These are phyloP conservation scores for Papilio helenus DNA, from an alignment of 1,140 invertebrate species.

Conservation along the genomic window DNA sequence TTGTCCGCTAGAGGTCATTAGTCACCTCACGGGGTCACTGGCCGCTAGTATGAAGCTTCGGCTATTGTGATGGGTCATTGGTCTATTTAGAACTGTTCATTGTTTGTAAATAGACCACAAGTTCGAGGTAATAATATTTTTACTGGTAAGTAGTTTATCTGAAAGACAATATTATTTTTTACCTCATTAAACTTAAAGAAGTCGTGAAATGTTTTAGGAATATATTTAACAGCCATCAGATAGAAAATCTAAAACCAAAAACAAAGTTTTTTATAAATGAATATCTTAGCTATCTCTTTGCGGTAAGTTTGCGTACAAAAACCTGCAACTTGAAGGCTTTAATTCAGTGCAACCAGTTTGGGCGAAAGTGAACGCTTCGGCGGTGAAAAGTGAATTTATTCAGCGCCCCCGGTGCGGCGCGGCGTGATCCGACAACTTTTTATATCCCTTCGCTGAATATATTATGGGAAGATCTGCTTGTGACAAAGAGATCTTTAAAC, in stretches of 20 bases:
- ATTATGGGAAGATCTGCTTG: not conserved
- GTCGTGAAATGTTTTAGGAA: too few species aligned
- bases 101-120: not conserved
- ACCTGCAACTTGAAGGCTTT: not conserved
- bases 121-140: not conserved
- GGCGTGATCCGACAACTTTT: not conserved
- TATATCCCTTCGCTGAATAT: not conserved
- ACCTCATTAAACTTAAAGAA: too few species aligned
- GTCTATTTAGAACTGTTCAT: not conserved
- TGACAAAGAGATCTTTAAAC: too few species aligned
- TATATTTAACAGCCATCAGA: not conserved
- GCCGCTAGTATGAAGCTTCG: not conserved
- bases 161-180: too few species aligned
- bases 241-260: not conserved
- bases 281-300: not conserved
- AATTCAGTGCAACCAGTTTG: constrained; percentile 1
- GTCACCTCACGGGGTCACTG: not conserved
- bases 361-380: not conserved
- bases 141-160: too few species aligned
- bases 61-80: not conserved
- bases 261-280: not conserved
- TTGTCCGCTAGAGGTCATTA: not conserved
- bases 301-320: not conserved
- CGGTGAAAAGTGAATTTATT: constrained; percentile 3
- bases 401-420: not conserved